A percentile compares a stretch with the other conserved stretches of the same genome.
phyloP scores from a whole-genome alignment of 2,888 invertebrate genomes.

The Sarcophaga caerulescens region DNA sequence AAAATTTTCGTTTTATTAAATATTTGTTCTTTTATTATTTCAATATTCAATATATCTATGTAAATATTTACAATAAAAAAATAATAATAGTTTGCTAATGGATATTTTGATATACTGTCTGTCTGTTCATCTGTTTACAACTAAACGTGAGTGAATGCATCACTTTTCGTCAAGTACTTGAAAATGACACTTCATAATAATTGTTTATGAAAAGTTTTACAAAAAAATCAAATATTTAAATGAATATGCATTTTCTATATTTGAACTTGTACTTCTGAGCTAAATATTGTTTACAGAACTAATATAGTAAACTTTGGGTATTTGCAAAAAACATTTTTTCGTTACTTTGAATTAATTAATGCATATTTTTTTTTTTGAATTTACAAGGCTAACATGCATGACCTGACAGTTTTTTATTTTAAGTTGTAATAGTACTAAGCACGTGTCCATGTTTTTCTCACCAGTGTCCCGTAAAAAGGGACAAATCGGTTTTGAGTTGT shows the following conservation, averaged over 20 bases:
- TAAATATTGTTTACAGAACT: slow-evolving; percentile 45
- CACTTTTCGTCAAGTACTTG: slow-evolving; percentile 22
- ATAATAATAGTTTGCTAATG: slow-evolving; percentile 26
- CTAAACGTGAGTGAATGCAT: not conserved
- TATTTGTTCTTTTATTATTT: slow-evolving; percentile 32
- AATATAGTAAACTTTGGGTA: slow-evolving; percentile 35
- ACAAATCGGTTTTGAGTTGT: too few species aligned
- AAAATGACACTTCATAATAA: slow-evolving; percentile 58
- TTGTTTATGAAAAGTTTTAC: slow-evolving; percentile 18
- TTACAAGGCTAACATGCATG: too few species aligned
- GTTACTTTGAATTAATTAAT: not conserved
- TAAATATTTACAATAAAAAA: slow-evolving; percentile 33
- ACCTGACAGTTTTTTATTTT: too few species aligned
- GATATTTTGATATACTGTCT: slow-evolving; percentile 8
- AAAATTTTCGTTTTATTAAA: slow-evolving; percentile 18
- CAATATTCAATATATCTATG: not conserved
- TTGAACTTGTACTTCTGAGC: slow-evolving; percentile 56
- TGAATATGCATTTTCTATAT: slow-evolving; percentile 56
- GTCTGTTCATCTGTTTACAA: not conserved
- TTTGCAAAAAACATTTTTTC: slow-evolving; percentile 6
- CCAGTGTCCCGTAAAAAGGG: too few species aligned
- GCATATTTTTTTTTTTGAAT: not conserved
- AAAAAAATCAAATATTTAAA: slow-evolving; percentile 5
- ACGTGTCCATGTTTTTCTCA: too few species aligned
- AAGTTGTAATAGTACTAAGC: too few species aligned